Base-by-base conservation (phyloP, 2,113 vertebrate species). In the Dipodomys ordii region DNA sequence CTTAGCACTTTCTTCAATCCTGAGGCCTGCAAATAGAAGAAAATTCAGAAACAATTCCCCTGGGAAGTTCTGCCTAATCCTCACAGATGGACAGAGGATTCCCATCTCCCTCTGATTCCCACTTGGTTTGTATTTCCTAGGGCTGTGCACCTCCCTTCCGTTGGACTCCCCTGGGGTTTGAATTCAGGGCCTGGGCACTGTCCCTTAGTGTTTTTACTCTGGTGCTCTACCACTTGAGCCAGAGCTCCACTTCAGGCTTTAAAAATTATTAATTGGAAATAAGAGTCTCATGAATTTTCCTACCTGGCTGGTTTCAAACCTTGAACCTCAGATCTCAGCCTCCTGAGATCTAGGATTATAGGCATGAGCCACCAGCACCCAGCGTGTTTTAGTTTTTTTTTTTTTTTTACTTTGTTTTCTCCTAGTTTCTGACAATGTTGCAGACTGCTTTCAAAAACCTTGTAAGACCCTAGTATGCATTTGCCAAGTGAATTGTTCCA, bases 401-500 rank as follows among this genome's bases (percentile, higher is more conserved):
- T n/a, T n/a, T n/a, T n/a, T 69, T 74, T 88, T 30, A 64, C 30
- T 86, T 89, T 87, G 22, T 53, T 87, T 68, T 64, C 57, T 69
- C 72, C 16, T 1, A 18, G 69, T 81, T 87, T 28, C 84, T 72
- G 89, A 46, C 57, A 84, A 53, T 23, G 19, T 81, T 68, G 53
- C 30, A 83, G 86, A 32, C 53, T 19, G 8, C 73, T 78, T 57
- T 65, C 28, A 57, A 85, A 85, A 57, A 25, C 19, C 30, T 32
- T 53, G 15, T 35, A 44, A 83, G 62, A 91, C n/a, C 22, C 30
- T 35, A n/a, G 53, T 62, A 73, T 27, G 32, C 22, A 23, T 84
- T 78, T 79, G 64, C 64, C 57, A 82, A 82, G 49, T 46, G 65
- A 86, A 35, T 86, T 93, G 73, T 65, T 91, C 86, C 6, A 62